These are phyloP conservation scores for Chlorops oryzae DNA, from an alignment of 1,140 invertebrate species.

Conservation along the genomic window DNA sequence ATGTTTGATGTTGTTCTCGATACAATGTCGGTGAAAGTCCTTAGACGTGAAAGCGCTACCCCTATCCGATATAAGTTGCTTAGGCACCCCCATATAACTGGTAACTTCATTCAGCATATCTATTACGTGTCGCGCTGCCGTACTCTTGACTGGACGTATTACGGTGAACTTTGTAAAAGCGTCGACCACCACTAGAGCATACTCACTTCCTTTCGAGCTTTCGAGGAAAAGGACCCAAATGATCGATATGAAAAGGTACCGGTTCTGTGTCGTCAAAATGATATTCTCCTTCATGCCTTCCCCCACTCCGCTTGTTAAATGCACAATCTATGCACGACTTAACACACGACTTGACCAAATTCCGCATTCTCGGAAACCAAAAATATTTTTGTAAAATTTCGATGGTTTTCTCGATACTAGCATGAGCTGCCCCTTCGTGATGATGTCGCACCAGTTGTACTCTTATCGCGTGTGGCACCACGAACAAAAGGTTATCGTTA, in stretches of 20 bases:
- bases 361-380: too few relatives aligned
- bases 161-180: too few relatives aligned
- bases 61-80: too few relatives aligned
- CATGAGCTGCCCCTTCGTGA: neutral
- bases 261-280: neutral
- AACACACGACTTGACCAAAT: too few relatives aligned
- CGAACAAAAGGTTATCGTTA: neutral
- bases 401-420: neutral
- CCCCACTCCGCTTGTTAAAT: too few relatives aligned
- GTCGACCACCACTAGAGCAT: too few relatives aligned
- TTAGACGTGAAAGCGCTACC: neutral
- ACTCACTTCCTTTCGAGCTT: neutral
- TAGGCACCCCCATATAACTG: neutral
- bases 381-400: too few relatives aligned
- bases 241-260: neutral
- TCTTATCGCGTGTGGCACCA: neutral
- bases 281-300: neutral
- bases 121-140: neutral
- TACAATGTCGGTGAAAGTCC: neutral
- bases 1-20: neutral
- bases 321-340: too few relatives aligned
- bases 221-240: conserved; percentile 1
- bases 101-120: neutral
- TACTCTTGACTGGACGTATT: neutral
- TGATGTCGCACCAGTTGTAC: neutral